These are phyloP conservation scores for Scophthalmus maximus DNA, from an alignment of 2,113 vertebrate genomes.

Conservation along the genomic window DNA sequence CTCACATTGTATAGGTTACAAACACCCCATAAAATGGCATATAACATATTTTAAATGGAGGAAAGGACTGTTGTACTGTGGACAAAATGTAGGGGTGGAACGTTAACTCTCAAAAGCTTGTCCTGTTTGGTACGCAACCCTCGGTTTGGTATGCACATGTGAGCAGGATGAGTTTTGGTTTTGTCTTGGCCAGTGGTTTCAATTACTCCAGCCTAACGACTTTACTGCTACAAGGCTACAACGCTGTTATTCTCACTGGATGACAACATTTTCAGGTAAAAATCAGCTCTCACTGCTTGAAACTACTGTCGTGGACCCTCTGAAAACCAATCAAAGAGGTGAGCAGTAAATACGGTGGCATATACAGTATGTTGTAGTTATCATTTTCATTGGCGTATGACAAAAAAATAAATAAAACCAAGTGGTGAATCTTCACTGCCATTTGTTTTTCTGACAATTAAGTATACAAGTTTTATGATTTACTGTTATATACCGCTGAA, in stretches of 20 bases:
- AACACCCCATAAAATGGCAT: slow-evolving; percentile 49
- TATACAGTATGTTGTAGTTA: slow-evolving; percentile 4
- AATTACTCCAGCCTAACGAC: slow-evolving; percentile 53
- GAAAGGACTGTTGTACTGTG: slow-evolving; percentile 54
- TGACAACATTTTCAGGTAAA: slow-evolving; percentile 74
- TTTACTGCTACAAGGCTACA: slow-evolving; percentile 65
- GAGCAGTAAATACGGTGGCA: slow-evolving; percentile 30
- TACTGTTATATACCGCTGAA: slow-evolving; percentile 14
- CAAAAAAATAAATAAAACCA: slow-evolving; percentile 34
- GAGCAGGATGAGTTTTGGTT: slow-evolving; percentile 50
- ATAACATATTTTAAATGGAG: slow-evolving; percentile 60
- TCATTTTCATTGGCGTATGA: slow-evolving; percentile 49
- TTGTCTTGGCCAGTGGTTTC: slow-evolving; percentile 51
- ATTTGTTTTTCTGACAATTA: slow-evolving; percentile 53
- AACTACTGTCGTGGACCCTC: slow-evolving; percentile 52
- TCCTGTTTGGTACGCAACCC: slow-evolving; percentile 54
- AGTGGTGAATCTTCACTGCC: slow-evolving; percentile 65
- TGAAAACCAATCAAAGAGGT: slow-evolving; percentile 30
- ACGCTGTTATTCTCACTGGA: slow-evolving; percentile 73
- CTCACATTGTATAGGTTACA: slow-evolving; percentile 61
- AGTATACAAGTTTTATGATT: slow-evolving; percentile 41
- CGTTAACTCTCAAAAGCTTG: slow-evolving; percentile 55
- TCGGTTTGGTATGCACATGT: slow-evolving; percentile 58
- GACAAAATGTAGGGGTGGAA: slow-evolving; percentile 63
- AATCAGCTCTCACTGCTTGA: slow-evolving; percentile 58